Evolutionary conservation across 2,113 vertebrate genomes (phyloP), one percentile per base, ranked within the genome.

Genomic region (Colinus virginianus): DNA sequence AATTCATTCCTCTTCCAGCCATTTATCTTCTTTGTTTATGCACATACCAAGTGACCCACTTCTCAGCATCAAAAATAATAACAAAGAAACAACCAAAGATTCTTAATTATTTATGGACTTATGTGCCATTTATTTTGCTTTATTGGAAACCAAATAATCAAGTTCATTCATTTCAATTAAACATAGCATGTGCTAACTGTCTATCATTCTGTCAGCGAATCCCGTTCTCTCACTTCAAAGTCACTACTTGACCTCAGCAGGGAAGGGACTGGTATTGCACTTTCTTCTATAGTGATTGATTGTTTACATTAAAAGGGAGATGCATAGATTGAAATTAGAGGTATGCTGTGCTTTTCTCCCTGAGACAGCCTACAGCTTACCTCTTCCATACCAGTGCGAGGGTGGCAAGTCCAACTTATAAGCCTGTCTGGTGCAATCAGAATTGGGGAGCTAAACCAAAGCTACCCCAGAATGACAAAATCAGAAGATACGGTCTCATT

Each of bases 1-100:
- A 97, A 97, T 97, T 97, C 96, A 94, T 97, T 96, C 95, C 95
- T 95, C 68, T 96, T 93, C 95, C 26, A 81, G 87, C 70, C 95
- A 97, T 98, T 96, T 94, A 92, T 98, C 97, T 98, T 97, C 95
- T 97, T 96, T 97, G 96, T 97, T 97, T 97, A 87, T 69, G 61
- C 74, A 81, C 81, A 94, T 80, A 95, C 74, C n/a, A n/a, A 97
- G 94, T 89, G 95, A 95, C 97, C 95, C 96, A 96, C 94, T 97
- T 98, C 94, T 97, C 51, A 96, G 76, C 82, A 95, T 95, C 94
- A 96, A 96, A 97, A 97, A 93, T 59, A 97, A 95, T 88, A 93
- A 93, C 80, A 88, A 94, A 94, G 81, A 91, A 96, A 87, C 70
- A 96, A 90, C 78, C 84, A 95, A 96, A 96, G 95, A 86, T 55